Conservation (phyloP, 2,797 vertebrate species). For the Pseudocheirus occidentalis region DNA sequence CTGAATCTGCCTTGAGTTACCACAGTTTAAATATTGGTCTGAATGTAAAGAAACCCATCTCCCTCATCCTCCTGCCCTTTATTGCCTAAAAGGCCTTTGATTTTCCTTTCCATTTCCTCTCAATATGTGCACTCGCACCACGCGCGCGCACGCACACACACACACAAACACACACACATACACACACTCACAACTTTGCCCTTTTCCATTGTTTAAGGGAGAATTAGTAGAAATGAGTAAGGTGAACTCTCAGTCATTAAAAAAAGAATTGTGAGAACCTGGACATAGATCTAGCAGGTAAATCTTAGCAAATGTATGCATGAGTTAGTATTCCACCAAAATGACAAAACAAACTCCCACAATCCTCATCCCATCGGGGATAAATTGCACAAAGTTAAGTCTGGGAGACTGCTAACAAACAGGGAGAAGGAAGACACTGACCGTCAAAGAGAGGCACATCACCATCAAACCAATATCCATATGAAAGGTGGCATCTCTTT, state of each 20-base stretch:
- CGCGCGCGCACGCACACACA: background rate
- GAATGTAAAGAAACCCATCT: background rate
- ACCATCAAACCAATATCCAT: background rate
- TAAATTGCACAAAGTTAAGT: background rate
- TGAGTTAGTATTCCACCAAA: background rate
- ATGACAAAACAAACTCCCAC: background rate
- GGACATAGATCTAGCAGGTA: background rate
- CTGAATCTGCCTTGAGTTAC: background rate
- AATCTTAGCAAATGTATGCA: background rate
- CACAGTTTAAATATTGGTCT: background rate
- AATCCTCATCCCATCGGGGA: background rate
- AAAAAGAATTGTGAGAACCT: background rate
- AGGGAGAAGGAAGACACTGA: background rate
- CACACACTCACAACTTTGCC: background rate
- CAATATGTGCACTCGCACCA: too few relatives aligned
- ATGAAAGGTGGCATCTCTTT: background rate
- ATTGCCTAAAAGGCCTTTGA: background rate
- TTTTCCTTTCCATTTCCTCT: background rate
- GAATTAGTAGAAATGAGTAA: background rate
- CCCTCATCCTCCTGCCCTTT: background rate
- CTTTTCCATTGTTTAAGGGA: background rate
- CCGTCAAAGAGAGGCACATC: background rate
- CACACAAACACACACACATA: background rate
- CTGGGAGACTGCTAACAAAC: background rate
- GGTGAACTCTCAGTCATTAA: too few relatives aligned